Evolutionary conservation across 2,113 vertebrate species (phyloP).

Genomic region (Neomonachus schauinslandi): DNA sequence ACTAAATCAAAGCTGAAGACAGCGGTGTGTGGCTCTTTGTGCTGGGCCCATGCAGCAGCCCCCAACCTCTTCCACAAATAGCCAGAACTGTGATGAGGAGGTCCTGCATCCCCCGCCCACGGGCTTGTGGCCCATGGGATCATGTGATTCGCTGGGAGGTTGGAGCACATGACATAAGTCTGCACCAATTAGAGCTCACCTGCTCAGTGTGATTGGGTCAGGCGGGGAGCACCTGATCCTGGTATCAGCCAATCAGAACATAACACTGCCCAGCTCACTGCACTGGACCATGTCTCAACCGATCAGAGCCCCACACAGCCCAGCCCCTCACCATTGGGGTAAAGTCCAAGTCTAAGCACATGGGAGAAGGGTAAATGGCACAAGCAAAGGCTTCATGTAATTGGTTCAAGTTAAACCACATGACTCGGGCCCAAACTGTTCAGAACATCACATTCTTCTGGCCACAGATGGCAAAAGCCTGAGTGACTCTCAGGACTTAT

Average conservation of each 20-base stretch:
- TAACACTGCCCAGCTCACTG: background rate
- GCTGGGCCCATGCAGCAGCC: background rate
- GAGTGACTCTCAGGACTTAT: background rate
- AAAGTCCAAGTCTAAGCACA: background rate
- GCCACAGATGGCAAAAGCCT: background rate
- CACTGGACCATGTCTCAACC: background rate
- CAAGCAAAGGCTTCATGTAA: background rate
- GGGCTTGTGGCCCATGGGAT: background rate
- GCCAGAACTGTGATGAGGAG: background rate
- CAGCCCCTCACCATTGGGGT: background rate
- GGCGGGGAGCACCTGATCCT: background rate
- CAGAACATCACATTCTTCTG: background rate
- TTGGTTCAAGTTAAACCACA: background rate
- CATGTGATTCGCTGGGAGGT: background rate
- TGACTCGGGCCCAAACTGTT: background rate
- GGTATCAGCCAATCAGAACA: slow-evolving; percentile 27
- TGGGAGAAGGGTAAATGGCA: background rate
- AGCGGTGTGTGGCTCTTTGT: background rate
- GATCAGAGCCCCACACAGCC: background rate
- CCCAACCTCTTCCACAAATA: background rate
- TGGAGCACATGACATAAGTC: background rate
- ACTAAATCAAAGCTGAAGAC: background rate
- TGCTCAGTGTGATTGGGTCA: background rate
- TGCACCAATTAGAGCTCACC: background rate
- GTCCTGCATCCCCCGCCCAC: background rate